Conservation (phyloP, 2,888 invertebrate genomes). For the Pteria penguin region DNA sequence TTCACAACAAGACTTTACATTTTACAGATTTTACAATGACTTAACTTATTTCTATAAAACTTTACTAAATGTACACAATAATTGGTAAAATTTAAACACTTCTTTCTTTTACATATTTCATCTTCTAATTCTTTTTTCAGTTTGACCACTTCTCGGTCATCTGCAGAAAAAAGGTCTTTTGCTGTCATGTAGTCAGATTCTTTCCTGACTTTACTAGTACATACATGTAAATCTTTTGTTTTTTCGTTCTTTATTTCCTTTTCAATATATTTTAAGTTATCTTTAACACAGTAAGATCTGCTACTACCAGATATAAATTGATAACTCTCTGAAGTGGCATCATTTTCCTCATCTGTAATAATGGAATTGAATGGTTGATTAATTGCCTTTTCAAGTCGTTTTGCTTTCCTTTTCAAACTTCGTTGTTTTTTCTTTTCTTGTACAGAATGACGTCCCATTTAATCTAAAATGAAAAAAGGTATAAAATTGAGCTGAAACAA, state of each 20-base stretch:
- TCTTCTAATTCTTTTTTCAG: neutral
- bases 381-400: neutral
- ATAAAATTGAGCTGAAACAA: too few species aligned
- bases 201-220: neutral
- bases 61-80: neutral
- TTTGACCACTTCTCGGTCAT: neutral
- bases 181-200: neutral
- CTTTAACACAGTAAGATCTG: neutral
- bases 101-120: neutral
- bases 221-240: neutral
- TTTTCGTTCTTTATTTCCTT: neutral
- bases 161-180: neutral
- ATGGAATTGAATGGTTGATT: neutral
- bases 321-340: neutral
- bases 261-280: neutral
- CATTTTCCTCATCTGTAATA: neutral
- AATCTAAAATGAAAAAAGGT: too few species aligned
- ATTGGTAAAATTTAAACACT: neutral
- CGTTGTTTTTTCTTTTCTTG: neutral
- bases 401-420: neutral
- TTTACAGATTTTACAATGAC: neutral
- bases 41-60: neutral
- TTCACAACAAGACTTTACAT: too few species aligned
- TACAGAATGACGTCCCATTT: neutral
- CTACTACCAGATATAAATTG: neutral